Evolutionary conservation across 2,113 vertebrate species (phyloP).

Genomic region (Varanus komodoensis): DNA sequence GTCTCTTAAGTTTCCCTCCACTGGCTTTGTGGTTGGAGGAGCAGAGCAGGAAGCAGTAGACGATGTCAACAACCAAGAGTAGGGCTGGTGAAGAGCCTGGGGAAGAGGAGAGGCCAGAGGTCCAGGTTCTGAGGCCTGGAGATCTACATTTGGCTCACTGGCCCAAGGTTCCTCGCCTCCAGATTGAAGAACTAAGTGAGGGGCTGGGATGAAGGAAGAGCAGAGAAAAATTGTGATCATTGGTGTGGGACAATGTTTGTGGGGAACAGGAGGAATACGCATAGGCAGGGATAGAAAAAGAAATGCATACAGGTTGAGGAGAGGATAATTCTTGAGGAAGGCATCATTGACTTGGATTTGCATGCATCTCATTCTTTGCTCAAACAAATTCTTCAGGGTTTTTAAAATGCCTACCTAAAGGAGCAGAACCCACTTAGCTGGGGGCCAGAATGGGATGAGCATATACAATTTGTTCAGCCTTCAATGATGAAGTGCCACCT

Average conservation of each 20-base stretch:
- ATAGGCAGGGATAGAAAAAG: neutral
- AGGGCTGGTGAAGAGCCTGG: neutral
- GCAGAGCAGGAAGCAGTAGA: neutral
- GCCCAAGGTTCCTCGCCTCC: neutral
- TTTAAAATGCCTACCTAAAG: neutral
- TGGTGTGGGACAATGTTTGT: neutral
- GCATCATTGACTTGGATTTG: neutral
- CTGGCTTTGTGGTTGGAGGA: neutral
- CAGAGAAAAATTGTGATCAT: neutral
- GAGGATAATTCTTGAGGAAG: neutral
- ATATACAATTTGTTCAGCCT: neutral
- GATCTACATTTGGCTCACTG: neutral
- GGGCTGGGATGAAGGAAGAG: neutral
- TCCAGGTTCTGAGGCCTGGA: neutral
- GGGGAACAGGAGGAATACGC: neutral
- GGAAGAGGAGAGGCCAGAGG: neutral
- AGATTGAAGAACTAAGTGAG: neutral
- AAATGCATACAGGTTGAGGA: neutral
- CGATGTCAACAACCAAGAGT: neutral
- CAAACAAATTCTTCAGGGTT: neutral
- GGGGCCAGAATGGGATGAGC: neutral
- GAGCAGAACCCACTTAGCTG: neutral
- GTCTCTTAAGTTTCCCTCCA: neutral
- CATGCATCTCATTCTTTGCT: neutral
- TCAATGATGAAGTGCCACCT: neutral